These are phyloP conservation scores for Pteropus alecto DNA, from an alignment of 2,113 vertebrate genomes.

Conservation along the genomic window DNA sequence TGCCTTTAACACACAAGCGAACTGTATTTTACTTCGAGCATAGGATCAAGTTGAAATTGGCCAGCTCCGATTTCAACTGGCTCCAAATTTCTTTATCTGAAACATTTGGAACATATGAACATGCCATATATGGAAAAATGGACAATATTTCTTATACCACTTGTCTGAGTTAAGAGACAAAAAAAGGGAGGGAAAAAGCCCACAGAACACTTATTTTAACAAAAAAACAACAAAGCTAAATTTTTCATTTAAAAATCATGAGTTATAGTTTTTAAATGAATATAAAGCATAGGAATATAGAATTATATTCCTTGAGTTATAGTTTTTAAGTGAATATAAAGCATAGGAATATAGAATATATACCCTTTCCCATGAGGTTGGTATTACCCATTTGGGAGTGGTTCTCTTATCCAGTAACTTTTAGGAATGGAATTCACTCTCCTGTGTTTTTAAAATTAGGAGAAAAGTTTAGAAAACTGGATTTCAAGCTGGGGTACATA, in stretches of 20 bases:
- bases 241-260: background rate
- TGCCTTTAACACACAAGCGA: background rate
- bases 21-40: background rate
- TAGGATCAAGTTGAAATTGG: background rate
- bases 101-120: background rate
- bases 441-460: background rate
- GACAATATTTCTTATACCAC: background rate
- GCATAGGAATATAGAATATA: background rate
- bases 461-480: background rate
- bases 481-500: background rate
- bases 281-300: background rate
- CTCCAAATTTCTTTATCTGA: slow-evolving; percentile 16
- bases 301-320: background rate
- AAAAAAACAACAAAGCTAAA: background rate
- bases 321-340: background rate
- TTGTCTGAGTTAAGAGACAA: slow-evolving; percentile 4
- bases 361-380: background rate
- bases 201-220: background rate
- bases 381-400: background rate
- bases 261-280: background rate
- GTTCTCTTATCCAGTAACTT: background rate
- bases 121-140: background rate
- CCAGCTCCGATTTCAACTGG: background rate
- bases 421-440: background rate
- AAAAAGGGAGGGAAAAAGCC: background rate